Percentiles rank a stretch among this genome's conserved stretches.
phyloP scores from a whole-genome alignment of 2,888 invertebrate genomes.

The Corbicula japonica region DNA sequence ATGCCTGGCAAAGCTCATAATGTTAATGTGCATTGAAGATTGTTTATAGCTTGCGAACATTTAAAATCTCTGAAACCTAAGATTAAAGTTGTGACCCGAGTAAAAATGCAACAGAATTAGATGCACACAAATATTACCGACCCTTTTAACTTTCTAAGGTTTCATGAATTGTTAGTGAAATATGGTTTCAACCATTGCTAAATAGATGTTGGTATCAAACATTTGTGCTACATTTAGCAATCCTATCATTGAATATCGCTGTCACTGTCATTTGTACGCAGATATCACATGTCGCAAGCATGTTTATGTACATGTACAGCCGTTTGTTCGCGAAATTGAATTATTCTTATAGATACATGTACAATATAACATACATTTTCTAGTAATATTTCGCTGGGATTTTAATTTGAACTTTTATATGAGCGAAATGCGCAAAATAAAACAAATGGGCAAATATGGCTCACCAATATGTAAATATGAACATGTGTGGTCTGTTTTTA shows the following conservation, averaged over 20 bases:
- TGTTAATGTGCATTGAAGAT: constrained; percentile 19
- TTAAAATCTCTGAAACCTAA: constrained; percentile 1
- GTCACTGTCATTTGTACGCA: too few species aligned
- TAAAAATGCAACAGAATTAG: background rate
- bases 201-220: background rate
- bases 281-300: too few species aligned
- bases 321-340: too few species aligned
- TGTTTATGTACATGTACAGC: too few species aligned
- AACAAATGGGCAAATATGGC: too few species aligned
- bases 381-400: too few species aligned
- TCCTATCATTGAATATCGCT: background rate
- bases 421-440: too few species aligned
- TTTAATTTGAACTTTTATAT: too few species aligned
- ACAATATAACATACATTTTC: too few species aligned
- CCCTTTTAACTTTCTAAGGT: background rate
- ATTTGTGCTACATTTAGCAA: background rate
- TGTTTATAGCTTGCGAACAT: constrained; percentile 17
- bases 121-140: background rate
- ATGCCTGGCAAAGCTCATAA: background rate
- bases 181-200: background rate
- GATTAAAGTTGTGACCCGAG: constrained; percentile 16
- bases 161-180: background rate
- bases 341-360: too few species aligned
- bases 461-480: too few species aligned
- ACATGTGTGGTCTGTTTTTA: too few species aligned